A percentile compares a stretch with the other conserved stretches of the same genome.
Evolutionary conservation across 2,113 vertebrate genomes (phyloP).

Genomic region (Pao palembangensis): DNA sequence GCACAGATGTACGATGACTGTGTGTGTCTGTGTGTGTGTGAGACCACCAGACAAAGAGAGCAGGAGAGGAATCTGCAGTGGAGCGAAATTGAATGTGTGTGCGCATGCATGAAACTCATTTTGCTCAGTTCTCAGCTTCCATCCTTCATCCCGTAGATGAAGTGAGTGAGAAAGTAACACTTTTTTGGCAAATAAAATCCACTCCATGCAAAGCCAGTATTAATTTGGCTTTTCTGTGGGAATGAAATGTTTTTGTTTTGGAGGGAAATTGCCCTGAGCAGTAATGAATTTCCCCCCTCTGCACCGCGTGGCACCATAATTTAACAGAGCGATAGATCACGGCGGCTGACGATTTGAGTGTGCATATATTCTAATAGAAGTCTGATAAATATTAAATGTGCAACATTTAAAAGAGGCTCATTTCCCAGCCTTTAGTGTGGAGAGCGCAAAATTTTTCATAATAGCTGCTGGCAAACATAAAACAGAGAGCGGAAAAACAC

Average conservation of each 20-base stretch:
- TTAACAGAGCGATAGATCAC: constrained; percentile 80
- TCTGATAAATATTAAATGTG: constrained; percentile 81
- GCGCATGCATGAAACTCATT: constrained; percentile 65
- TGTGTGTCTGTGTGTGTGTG: constrained; percentile 11
- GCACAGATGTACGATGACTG: constrained; percentile 22
- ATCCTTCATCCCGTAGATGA: constrained; percentile 64
- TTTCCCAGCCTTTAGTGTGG: constrained; percentile 69
- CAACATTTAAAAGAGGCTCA: constrained; percentile 74
- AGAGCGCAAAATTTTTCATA: constrained; percentile 62
- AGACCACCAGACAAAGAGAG: constrained; percentile 37
- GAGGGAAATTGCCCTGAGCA: constrained; percentile 77
- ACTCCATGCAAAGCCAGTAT: constrained; percentile 75
- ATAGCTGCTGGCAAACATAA: constrained; percentile 62
- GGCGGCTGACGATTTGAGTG: constrained; percentile 70
- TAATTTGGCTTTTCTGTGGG: constrained; percentile 75
- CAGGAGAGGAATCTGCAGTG: constrained; percentile 30
- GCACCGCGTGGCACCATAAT: constrained; percentile 73
- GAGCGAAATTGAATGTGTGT: constrained; percentile 60
- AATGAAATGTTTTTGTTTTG: constrained; percentile 83
- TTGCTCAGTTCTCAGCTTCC: constrained; percentile 61
- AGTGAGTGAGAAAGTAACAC: constrained; percentile 67
- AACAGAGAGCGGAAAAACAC: constrained; percentile 11
- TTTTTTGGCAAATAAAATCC: constrained; percentile 78
- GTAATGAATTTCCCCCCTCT: constrained; percentile 76
- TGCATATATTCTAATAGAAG: constrained; percentile 78